These are phyloP conservation scores for Spea multiplicata DNA, from an alignment of 2,113 vertebrate genomes.

Conservation along the genomic window DNA sequence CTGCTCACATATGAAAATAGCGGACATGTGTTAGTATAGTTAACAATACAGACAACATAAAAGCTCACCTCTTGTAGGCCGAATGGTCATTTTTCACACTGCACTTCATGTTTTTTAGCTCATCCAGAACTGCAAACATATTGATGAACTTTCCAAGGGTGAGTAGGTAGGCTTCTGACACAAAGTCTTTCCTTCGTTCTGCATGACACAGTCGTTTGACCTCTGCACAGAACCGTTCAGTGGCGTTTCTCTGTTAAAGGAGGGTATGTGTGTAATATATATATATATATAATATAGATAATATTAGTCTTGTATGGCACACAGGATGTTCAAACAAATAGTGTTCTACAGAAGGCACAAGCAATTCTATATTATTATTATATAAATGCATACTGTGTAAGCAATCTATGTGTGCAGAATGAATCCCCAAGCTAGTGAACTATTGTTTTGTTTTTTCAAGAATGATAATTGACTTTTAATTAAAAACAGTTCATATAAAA, in stretches of 20 bases:
- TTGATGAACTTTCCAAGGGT: constrained; percentile 97
- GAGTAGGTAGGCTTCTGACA: constrained; percentile 93
- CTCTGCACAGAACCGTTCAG: constrained; percentile 94
- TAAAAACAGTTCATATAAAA: too few relatives aligned
- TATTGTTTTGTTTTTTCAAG: too few relatives aligned
- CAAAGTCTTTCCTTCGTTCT: constrained; percentile 94
- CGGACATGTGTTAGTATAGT: too few relatives aligned
- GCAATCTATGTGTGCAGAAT: too few relatives aligned
- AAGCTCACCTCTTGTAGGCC: constrained; percentile 84
- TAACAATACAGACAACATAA: neutral
- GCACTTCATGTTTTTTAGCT: constrained; percentile 98
- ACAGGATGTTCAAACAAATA: too few relatives aligned
- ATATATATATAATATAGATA: too few relatives aligned
- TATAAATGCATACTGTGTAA: too few relatives aligned
- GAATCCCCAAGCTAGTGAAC: too few relatives aligned
- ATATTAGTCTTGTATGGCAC: too few relatives aligned
- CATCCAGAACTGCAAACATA: constrained; percentile 96
- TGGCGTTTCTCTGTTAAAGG: constrained; percentile 79
- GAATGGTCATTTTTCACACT: constrained; percentile 98
- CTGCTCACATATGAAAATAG: accelerated
- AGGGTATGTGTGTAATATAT: neutral
- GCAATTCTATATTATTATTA: too few relatives aligned
- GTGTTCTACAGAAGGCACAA: too few relatives aligned
- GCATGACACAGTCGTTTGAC: constrained; percentile 89
- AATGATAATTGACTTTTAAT: too few relatives aligned